Evolutionary conservation across 2,113 vertebrate species (phyloP).

Genomic region (Corythornis vintsioides): DNA sequence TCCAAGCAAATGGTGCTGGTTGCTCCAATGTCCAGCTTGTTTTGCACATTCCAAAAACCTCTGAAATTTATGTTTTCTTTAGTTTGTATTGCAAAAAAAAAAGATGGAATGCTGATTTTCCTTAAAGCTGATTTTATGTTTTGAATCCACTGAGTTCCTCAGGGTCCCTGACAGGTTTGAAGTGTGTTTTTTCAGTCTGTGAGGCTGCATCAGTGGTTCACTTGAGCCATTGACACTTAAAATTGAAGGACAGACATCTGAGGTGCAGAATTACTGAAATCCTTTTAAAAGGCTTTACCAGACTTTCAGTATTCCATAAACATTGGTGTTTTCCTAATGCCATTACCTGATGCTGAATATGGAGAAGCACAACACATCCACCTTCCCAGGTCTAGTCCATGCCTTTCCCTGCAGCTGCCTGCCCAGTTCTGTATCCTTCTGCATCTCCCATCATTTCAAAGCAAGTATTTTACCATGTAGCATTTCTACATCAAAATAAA

Average conservation of each 20-base stretch:
- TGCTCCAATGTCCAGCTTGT: background rate
- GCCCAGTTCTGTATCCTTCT: background rate
- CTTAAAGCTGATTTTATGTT: background rate
- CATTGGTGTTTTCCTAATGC: background rate
- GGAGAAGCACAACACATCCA: background rate
- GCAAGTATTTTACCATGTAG: background rate
- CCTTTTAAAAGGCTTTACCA: background rate
- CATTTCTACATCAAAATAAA: background rate
- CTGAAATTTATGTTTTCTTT: background rate
- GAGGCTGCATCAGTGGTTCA: background rate
- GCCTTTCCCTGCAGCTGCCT: background rate
- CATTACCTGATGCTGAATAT: background rate
- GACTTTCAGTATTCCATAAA: background rate
- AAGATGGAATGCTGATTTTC: background rate
- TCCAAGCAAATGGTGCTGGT: background rate
- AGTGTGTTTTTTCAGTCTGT: background rate
- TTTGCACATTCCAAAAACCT: background rate
- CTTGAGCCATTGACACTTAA: background rate
- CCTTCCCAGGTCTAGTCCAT: background rate
- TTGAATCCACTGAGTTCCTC: background rate
- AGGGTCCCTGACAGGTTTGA: background rate
- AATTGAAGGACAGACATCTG: background rate
- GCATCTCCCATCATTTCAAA: background rate
- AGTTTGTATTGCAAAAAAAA: background rate
- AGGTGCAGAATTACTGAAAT: background rate